These are phyloP conservation scores for Petaurus breviceps DNA, from an alignment of 2,113 vertebrate species.

Conservation along the genomic window DNA sequence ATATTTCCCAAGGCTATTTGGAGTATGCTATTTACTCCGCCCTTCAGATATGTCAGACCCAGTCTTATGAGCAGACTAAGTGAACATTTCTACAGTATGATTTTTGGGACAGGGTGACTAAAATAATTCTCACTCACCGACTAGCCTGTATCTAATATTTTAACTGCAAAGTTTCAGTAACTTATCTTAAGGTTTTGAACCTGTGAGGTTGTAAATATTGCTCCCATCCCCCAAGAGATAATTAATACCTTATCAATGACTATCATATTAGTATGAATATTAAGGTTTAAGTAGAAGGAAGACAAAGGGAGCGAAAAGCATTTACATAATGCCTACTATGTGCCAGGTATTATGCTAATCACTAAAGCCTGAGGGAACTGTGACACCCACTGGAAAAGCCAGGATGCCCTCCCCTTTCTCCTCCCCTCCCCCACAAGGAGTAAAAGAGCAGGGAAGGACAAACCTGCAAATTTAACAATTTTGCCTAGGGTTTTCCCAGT, in stretches of 20 bases:
- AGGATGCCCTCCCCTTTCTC: background rate
- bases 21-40: background rate
- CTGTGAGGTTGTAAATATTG: background rate
- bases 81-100: background rate
- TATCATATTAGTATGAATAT: background rate
- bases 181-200: background rate
- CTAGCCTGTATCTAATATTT: background rate
- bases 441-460: background rate
- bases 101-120: background rate
- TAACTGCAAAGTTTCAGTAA: background rate
- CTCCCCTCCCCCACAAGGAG: background rate
- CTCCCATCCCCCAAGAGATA: background rate
- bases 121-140: background rate
- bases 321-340: background rate
- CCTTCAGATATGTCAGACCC: background rate
- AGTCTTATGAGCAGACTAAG: background rate
- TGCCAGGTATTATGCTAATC: background rate
- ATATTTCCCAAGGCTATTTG: background rate
- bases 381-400: background rate
- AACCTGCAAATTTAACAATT: background rate
- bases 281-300: background rate
- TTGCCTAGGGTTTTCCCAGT: background rate
- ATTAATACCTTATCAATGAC: background rate
- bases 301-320: background rate
- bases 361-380: background rate